Base-by-base conservation (phyloP, 2,888 invertebrate genomes). In the Nomada hirtipes region DNA sequence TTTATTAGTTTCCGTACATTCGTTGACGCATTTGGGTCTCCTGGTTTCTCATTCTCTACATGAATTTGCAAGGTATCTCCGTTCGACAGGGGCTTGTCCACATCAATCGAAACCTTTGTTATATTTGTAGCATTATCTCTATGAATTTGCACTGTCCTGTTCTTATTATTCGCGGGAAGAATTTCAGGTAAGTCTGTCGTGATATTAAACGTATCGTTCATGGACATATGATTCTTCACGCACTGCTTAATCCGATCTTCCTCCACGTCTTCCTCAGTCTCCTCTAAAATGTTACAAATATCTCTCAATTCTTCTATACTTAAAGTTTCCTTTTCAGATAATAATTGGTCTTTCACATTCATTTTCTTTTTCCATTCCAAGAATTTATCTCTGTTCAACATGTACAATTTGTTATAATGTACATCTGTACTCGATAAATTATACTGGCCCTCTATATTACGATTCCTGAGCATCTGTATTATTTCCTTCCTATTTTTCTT, bases 331-430 rank as follows among this genome's bases (percentile, higher is more conserved):
- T 26, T 36, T 4, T 23, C 13, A 23, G 18, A 2, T 11, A 61
- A 11, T 23, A 63, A 18, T 20, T 63, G 11, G 0, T 18, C 18
- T 13, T 70, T 70, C 13, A 47, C 9, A 0, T 63, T 18, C 0
- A 63, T 18, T n/a, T 55, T 69, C 2, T 18, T 36, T 3, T 18
- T 76, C 74, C 76, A 70, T n/a, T 70, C 55, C 13, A n/a, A 1
- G 1, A 55, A 63, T 11, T n/a, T 74, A 0, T 23, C 50, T 36
- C n/a, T 60, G n/a, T 67, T 59, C 36, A 15, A 59, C 36, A 42
- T 23, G n/a, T 74, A 68, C 18, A 74, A 18, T 59, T 10, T 26
- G 9, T 59, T 26, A 4, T 52, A 60, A 0, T n/a, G 50, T 13
- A n/a, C 50, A 9, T 60, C 23, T 0, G 29, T 1, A 4, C 20